Evolutionary conservation across 2,113 vertebrate species (phyloP), one percentile per base, ranked within the genome.

Genomic region (Cricetomys ansorgei): DNA sequence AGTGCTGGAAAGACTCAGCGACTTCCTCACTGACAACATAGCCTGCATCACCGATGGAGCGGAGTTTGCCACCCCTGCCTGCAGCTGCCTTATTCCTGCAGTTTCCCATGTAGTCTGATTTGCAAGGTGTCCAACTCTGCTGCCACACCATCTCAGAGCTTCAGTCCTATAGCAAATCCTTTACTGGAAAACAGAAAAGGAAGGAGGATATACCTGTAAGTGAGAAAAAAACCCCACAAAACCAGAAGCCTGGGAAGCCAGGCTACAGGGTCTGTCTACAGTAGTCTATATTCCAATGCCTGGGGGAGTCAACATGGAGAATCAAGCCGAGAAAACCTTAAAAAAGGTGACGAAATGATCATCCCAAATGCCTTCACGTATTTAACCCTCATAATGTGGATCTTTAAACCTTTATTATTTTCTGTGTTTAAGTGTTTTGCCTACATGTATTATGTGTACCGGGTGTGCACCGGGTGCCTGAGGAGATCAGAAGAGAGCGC

Each of bases 171-270:
- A 25, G 16, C 73, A 72, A 75, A 76, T 43, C 76, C 62, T 43
- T 97, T 23, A 34, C 62, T 76, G 2, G 65, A 94, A 13, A 79
- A 15, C n/a, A 7, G 37, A 37, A 87, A 85, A 88, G 34, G 40
- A 77, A 84, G 40, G n/a, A 76, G 29, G 17, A 37, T 21, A 37
- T 50, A 67, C 21, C 16, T 67, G 37, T 67, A 67, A 34, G 4
- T 37, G 45, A 88, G n/a, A 23, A 43, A 85, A 90, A 85, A 88
- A 48, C n/a, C n/a, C n/a, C 75, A 91, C 77, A 76, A 69, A 86
- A 80, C 55, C 77, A 83, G 50, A 95, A 27, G 53, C 12, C 29
- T 37, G 34, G 84, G 90, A 85, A 31, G 13, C 50, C 37, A 12
- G 19, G 19, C 40, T 70, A 27, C 23, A 37, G 25, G 45, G 53